Evolutionary conservation across 1,140 invertebrate species (phyloP), one percentile per base, ranked within the genome.

Genomic region (Sarcophaga peregrina): DNA sequence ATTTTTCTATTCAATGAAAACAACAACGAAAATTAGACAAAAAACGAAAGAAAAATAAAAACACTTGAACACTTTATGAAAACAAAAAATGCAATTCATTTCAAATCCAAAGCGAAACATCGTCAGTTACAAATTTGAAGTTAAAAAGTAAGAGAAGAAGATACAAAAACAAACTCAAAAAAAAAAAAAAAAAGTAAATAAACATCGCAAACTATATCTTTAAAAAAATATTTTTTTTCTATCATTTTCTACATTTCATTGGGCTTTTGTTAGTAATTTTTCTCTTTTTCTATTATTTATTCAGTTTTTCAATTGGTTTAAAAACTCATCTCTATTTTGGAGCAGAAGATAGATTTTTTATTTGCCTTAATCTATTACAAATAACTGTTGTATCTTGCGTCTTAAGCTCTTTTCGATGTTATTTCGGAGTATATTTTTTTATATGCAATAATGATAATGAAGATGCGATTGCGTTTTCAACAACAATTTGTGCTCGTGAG

Each of bases 101-200:
- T 8, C 1, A 46, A 50, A 47, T 7, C 45, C 45, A 78, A 15
- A 78, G 8, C 48, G 20, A 78, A 78, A 78, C n/a, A 78, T 52
- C 75, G 48, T 50, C 75, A 78, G 45, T 75, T 46, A 47, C 73
- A 75, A 75, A 45, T 75, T 47, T 47, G n/a, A 75, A 68, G 25
- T 37, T 37, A 78, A 76, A 76, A 76, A 76, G 17, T 17, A 76
- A 58, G 6, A 68, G 20, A 25, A 68, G 20, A 68, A 17, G 5
- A 68, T n/a, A 62, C 7, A 17, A 62, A 15, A 62, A 6, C 58
- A 4, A 37, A 37, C 25, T 37, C 25, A 37, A 37, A 4, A 37
- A 37, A 72, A 25, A 25, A 9, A 37, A 37, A 4, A 37, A 37
- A 72, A 25, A 25, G 20, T 72, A 20, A 72, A 72, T 72, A 25